Percentiles rank a stretch among this genome's conserved stretches.
phyloP scores from a whole-genome alignment of 2,113 vertebrate genomes.

The Syngnathus floridae region DNA sequence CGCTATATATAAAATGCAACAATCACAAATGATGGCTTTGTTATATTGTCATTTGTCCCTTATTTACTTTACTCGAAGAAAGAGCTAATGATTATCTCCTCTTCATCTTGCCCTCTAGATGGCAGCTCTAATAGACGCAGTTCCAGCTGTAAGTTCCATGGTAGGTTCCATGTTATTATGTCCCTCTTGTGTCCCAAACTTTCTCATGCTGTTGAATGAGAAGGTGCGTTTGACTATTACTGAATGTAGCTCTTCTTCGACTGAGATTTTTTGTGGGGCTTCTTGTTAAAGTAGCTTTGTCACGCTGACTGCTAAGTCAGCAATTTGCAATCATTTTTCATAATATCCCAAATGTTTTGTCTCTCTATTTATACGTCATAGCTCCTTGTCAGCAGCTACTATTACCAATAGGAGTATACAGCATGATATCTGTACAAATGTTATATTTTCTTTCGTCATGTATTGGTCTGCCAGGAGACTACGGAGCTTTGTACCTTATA shows the following conservation, averaged over 20 bases:
- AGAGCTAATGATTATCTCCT: not conserved
- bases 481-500: no score
- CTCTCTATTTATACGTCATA: no score
- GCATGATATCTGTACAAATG: no score
- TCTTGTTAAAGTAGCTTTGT: not conserved
- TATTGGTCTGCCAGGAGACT: no score
- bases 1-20: not conserved
- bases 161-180: conserved; percentile 34
- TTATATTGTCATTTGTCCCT: no score
- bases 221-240: not conserved
- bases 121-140: conserved; percentile 40
- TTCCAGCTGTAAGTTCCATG: conserved; percentile 28
- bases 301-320: not conserved
- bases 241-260: not conserved
- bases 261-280: not conserved
- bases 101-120: conserved; percentile 28
- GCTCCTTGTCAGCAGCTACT: no score
- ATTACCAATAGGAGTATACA: no score
- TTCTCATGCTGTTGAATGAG: not conserved
- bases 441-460: no score
- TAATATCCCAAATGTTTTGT: no score
- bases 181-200: conserved; percentile 1
- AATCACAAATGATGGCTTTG: not conserved
- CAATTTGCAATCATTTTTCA: no score
- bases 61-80: no score